These are phyloP conservation scores for Pycnonotus jocosus DNA, from an alignment of 2,113 vertebrate genomes.

Conservation along the genomic window DNA sequence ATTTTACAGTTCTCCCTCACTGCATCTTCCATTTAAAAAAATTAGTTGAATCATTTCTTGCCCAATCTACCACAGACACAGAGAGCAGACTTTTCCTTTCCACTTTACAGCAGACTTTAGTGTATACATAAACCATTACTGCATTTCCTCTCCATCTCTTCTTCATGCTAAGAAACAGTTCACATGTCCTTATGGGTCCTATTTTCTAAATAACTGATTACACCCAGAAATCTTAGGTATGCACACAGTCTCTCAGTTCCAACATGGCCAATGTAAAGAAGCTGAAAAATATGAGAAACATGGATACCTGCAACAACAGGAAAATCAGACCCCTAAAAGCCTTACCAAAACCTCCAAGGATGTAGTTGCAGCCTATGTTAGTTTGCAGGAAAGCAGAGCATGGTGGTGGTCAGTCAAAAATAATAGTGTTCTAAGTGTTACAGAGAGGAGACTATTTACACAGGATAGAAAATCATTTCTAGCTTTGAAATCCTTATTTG, in stretches of 20 bases:
- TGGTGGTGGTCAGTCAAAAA: background rate
- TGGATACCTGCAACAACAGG: fast-evolving
- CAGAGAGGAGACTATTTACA: background rate
- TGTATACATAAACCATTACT: background rate
- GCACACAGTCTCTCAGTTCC: background rate
- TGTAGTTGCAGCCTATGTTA: background rate
- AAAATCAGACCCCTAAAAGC: background rate
- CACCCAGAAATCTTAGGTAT: background rate
- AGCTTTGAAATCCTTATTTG: background rate
- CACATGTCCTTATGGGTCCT: background rate
- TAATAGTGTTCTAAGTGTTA: background rate
- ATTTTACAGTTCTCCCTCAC: background rate
- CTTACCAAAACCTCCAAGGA: background rate
- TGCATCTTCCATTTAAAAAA: background rate
- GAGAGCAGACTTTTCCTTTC: background rate
- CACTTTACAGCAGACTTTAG: background rate
- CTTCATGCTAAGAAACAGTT: background rate
- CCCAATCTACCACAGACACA: background rate
- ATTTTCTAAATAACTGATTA: background rate
- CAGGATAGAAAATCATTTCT: background rate
- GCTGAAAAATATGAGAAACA: background rate
- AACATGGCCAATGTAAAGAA: background rate
- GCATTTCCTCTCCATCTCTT: background rate
- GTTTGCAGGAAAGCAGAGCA: background rate
- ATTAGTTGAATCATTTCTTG: background rate